phyloP scores from a whole-genome alignment of 2,797 vertebrate genomes.

The Siniperca obscura region DNA sequence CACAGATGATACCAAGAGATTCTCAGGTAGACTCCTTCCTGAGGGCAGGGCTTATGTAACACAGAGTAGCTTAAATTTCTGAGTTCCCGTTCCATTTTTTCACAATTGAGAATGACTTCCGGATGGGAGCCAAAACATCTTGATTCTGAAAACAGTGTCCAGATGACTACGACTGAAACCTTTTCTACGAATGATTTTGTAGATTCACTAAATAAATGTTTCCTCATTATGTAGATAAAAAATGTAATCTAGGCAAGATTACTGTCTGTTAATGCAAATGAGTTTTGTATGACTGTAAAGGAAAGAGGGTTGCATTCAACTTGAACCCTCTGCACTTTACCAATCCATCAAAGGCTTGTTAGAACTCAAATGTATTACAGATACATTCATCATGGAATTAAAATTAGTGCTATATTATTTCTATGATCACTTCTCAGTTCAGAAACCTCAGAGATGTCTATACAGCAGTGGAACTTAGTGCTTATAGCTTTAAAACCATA shows the following conservation, averaged over 20 bases:
- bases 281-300: not conserved
- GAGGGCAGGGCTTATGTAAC: too few relatives aligned
- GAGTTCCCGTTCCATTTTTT: too few relatives aligned
- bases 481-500: conserved; percentile 36
- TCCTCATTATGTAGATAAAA: not conserved
- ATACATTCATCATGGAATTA: not conserved
- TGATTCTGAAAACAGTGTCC: too few relatives aligned
- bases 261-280: not conserved
- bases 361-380: not conserved
- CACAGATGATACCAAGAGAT: too few relatives aligned
- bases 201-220: not conserved
- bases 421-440: conserved; percentile 43
- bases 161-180: too few relatives aligned
- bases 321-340: not conserved
- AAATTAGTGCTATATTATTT: not conserved
- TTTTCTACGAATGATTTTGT: not conserved
- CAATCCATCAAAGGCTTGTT: not conserved
- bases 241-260: not conserved
- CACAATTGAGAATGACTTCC: too few relatives aligned
- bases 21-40: too few relatives aligned
- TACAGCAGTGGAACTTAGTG: conserved; percentile 43
- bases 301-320: not conserved
- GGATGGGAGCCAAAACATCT: too few relatives aligned
- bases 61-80: too few relatives aligned
- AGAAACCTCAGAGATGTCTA: conserved; percentile 45